Conservation (phyloP, 2,888 invertebrate species). For the Rotaria sp. region DNA sequence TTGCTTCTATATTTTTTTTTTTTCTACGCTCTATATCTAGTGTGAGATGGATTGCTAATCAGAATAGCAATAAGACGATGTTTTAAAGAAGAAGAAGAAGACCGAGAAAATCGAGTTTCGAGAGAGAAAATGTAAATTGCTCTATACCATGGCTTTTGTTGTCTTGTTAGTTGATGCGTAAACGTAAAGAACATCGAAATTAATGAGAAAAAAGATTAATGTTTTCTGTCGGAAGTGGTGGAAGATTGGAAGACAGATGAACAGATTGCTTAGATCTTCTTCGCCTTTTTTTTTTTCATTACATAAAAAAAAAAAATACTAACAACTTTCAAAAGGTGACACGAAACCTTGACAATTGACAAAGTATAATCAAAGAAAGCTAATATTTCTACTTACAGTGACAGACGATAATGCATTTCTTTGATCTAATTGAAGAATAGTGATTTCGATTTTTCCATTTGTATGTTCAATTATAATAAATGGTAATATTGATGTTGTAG, state of each 20-base stretch:
- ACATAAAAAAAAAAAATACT: too few species aligned
- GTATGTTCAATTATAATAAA: slow-evolving; percentile 15
- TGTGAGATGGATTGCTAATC: neutral
- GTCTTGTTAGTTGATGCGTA: neutral
- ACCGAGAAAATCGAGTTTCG: neutral
- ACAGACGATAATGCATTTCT: neutral
- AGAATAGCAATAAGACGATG: neutral
- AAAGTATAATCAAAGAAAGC: neutral
- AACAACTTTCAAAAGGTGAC: neutral
- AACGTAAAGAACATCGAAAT: neutral
- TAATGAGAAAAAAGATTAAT: neutral
- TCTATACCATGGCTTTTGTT: neutral
- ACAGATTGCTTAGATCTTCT: neutral
- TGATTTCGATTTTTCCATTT: neutral
- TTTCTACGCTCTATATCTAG: neutral
- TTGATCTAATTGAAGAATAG: neutral
- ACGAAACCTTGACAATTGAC: neutral
- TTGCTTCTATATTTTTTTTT: neutral
- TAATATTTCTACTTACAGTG: neutral
- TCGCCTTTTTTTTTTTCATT: neutral
- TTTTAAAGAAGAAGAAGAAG: neutral
- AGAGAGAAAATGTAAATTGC: neutral
- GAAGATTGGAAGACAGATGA: neutral
- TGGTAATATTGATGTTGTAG: neutral
- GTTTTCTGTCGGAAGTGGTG: neutral